Evolutionary conservation across 2,113 vertebrate species (phyloP), one percentile per base, ranked within the genome.

Genomic region (Calcarius ornatus): DNA sequence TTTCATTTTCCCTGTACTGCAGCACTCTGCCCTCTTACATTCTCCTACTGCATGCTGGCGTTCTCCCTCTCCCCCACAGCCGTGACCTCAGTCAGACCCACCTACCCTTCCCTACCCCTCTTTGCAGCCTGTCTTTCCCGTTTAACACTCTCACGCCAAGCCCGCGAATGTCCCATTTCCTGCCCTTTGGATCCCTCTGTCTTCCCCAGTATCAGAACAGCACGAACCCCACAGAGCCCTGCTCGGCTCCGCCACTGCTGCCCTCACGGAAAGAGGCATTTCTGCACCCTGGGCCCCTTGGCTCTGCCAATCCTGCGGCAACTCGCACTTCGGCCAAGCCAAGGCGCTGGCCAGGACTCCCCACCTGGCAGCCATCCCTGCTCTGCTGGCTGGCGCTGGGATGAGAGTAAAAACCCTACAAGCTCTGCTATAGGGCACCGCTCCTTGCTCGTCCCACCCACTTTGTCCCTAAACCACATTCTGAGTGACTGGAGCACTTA

Each of bases 321-420:
- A 2, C 6, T 9, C 10, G 12, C 2, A 1, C 65, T 5, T 1
- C 5, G 1, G 25, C 53, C 54, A 28, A 68, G 68, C 33, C 51
- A 24, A 63, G 43, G 60, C 21, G 11, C 21, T 10, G 37, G 45
- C 60, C 6, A 16, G n/a, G n/a, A 35, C 31, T 35, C 35, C 12
- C 3, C 20, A 22, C 25, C 37, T 3, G 15, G 79, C 48, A 57
- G 5, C 11, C 51, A 24, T 3, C 21, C 13, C 25, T 0, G 1
- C 38, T 35, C 60, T 20, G 37, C 37, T 19, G 51, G 18, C 86
- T 42, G 47, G 11, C 10, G 4, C 1, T 4, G 23, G 38, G 40
- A 24, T 11, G 11, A 50, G 30, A 40, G 45, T 11, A 50, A 21
- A 14, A 56, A 43, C 38, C 0, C 31, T 0, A 2, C 6, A 33